Conservation (phyloP, 2,113 vertebrate genomes). For the Malurus alboscapulatus region DNA sequence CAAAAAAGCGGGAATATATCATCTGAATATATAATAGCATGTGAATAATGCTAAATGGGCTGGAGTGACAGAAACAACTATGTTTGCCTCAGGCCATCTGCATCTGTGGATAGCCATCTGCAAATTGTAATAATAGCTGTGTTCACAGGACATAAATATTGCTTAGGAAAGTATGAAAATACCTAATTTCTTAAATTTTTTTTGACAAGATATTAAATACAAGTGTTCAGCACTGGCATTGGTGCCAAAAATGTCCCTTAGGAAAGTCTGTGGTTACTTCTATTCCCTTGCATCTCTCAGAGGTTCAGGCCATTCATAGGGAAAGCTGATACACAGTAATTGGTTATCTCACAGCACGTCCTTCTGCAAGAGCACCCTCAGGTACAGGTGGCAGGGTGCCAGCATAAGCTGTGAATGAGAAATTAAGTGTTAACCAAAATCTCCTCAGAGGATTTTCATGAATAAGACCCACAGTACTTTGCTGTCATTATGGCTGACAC, state of each 20-base stretch:
- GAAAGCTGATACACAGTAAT: not conserved
- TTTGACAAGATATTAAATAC: not conserved
- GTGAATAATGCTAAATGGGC: not conserved
- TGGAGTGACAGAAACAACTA: not conserved
- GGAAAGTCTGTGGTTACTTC: not conserved
- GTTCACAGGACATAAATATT: not conserved
- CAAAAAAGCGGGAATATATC: not conserved
- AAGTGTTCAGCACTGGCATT: not conserved
- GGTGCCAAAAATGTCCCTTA: not conserved
- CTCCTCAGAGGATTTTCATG: not conserved
- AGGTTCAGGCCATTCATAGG: not conserved
- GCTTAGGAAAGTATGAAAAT: not conserved
- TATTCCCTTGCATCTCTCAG: not conserved
- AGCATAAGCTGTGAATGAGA: constrained; percentile 44
- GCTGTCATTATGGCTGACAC: constrained; percentile 41
- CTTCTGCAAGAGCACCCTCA: constrained; percentile 1
- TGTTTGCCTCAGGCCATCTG: not conserved
- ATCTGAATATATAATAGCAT: not conserved
- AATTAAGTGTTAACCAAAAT: constrained; percentile 50
- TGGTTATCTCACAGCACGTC: not conserved
- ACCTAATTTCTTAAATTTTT: not conserved
- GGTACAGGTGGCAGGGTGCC: constrained; percentile 43
- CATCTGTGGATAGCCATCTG: not conserved
- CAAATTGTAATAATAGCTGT: not conserved
- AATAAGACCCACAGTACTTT: constrained; percentile 25